Evolutionary conservation across 2,888 invertebrate genomes (phyloP), one percentile per base, ranked within the genome.

Genomic region (Invenusta paracnida): DNA sequence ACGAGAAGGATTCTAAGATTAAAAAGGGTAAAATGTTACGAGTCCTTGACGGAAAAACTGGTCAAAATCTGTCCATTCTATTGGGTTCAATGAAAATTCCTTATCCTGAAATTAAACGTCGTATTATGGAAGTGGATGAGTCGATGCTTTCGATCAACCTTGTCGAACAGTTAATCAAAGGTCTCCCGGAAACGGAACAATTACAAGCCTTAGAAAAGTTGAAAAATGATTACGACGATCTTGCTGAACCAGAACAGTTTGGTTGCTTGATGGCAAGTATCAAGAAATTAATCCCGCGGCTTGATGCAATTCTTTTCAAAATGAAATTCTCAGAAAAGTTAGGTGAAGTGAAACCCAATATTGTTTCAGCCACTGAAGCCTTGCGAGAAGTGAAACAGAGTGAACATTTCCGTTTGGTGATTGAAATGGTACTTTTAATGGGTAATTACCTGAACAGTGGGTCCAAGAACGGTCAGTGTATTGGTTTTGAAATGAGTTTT

Each of bases 391-490:
- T 88, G 25, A 48, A 29, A 30, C 17, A 30, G 30, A 97, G 97
- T 89, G 94, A 94, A 88, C 97, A 96, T 90, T 96, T 99, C 91
- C 94, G 95, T 0, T 94, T 94, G 90, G 94, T 99, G 84, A 92
- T 99, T 17, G 96, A 98, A 91, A 92, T 98, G 0, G 94, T 98
- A 87, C 93, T 99, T 0, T 91, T 97, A 13, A 93, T 98, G 28
- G 98, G 98, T 0, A 99, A 99, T 92, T 97, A 96, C 90, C 96
- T 99, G 95, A 98, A 98, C 91, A 94, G 96, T 0, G 97, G 97
- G 0, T 96, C 96, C 2, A 95, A 95, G 89, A 97, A 97, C 90
- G 97, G 95, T 0, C 95, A 91, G 87, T 96, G 97, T 0, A 95
- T 95, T 89, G 99, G 97, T 0, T 99, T 98, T 91, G 98, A 99